Base-by-base conservation (phyloP, 2,797 vertebrate species). In the Syngnathus acus region DNA sequence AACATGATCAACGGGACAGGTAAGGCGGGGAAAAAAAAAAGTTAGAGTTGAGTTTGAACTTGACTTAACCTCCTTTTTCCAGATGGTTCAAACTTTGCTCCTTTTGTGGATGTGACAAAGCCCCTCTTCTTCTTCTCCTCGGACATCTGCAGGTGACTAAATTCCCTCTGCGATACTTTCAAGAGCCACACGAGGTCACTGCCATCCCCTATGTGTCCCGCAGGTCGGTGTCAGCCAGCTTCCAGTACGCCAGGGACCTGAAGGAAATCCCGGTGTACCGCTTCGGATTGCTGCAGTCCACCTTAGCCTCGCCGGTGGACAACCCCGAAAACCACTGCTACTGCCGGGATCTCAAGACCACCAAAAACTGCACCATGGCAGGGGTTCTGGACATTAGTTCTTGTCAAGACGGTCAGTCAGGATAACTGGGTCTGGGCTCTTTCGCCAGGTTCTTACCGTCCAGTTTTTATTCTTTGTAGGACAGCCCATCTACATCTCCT, bases 1-100 rank as follows among this genome's bases (percentile, higher is more conserved):
- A 74, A 95, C 88, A 91, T 94, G 94, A 78, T 99, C 82, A 99
- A 99, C 42, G 97, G 97, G 40, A 95, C 97, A 90, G 95, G 97
- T 98, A 74, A 73, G 91, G 13, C 1, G 11, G 32, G 17, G 5
- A n/a, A 51, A 9, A 51, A 51, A 53, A 14, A 1, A 32, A 32
- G 3, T 32, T 32, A 32, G 2, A 32, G 26, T 32, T 11, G 17
- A 5, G n/a, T 43, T 42, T 17, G 62, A 19, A 53, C 19, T 6
- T 32, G 0, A 45, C 65, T 64, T 62, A 39, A 10, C 14, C 16
- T 70, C 10, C 9, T 53, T 69, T 54, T 45, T 53, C 74, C 85
- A 99, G 97, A 98, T 64, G 96, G 90, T 16, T 84, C 95, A 0
- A 94, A 94, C 8, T 99, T 99, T 73, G 58, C 92, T 43, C 97